Conservation (phyloP, 2,797 vertebrate species). For the Hipposideros larvatus region DNA sequence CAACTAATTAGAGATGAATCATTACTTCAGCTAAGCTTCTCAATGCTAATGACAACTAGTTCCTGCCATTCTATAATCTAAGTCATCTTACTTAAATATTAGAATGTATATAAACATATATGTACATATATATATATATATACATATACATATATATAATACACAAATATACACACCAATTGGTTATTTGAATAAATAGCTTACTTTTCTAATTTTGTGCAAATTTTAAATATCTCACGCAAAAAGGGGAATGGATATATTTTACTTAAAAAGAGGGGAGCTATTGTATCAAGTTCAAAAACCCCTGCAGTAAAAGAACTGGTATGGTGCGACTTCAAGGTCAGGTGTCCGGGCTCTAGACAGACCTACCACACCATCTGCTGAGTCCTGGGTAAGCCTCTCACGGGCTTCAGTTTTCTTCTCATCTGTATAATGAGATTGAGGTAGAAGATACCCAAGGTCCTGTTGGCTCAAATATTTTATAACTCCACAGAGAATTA, state of each 20-base stretch:
- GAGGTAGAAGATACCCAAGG: not conserved
- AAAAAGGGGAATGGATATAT: not conserved
- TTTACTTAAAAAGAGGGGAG: not conserved
- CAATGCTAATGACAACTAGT: not conserved
- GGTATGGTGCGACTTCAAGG: not conserved
- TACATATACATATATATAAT: not conserved
- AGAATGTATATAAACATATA: not conserved
- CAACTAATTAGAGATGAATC: not conserved
- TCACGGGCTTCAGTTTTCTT: not conserved
- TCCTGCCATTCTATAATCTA: not conserved
- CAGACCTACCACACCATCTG: not conserved
- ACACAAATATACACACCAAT: not conserved
- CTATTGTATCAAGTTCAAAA: not conserved
- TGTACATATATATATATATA: not conserved
- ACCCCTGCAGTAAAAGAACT: not conserved
- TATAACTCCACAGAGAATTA: not conserved
- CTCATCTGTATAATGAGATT: not conserved
- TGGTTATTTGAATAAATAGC: not conserved
- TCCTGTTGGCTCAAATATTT: not conserved
- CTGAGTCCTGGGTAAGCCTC: not conserved
- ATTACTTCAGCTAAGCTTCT: not conserved
- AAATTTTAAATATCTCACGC: not conserved
- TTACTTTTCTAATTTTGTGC: constrained; percentile 38
- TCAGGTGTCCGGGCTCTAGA: not conserved
- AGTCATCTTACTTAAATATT: not conserved